Evolutionary conservation across 1,140 invertebrate species (phyloP).

Genomic region (Formica selysi): DNA sequence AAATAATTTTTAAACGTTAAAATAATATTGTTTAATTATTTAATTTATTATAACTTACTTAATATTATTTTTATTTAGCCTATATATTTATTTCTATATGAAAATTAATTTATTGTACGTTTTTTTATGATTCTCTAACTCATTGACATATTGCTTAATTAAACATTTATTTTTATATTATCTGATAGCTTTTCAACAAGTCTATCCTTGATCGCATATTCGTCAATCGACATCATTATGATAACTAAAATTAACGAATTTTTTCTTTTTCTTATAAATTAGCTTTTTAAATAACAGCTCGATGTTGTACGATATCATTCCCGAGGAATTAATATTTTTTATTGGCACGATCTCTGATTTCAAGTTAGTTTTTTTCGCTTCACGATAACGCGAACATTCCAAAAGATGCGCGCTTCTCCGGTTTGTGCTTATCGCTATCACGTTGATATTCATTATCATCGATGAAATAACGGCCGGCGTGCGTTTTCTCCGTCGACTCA

Average conservation of each 20-base stretch:
- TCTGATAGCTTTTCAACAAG: too few species aligned
- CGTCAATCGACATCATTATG: too few species aligned
- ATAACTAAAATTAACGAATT: too few species aligned
- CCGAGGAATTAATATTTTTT: not conserved
- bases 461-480: slow-evolving; percentile 66
- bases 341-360: not conserved
- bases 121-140: too few species aligned
- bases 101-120: not conserved
- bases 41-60: not conserved
- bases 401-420: slow-evolving; percentile 42
- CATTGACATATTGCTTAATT: too few species aligned
- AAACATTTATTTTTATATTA: too few species aligned
- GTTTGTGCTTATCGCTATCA: slow-evolving; percentile 73
- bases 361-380: not conserved
- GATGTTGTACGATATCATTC: too few species aligned
- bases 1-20: too few species aligned
- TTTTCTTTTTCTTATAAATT: too few species aligned
- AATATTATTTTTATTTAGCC: not conserved
- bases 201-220: too few species aligned
- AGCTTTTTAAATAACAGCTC: too few species aligned
- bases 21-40: not conserved
- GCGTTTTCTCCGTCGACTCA: slow-evolving; percentile 80
- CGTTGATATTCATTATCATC: slow-evolving; percentile 66
- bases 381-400: not conserved
- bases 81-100: not conserved